A percentile compares a stretch with the other conserved stretches of the same genome.
Evolutionary conservation across 2,797 vertebrate genomes (phyloP).

Genomic region (Onychomys torridus): DNA sequence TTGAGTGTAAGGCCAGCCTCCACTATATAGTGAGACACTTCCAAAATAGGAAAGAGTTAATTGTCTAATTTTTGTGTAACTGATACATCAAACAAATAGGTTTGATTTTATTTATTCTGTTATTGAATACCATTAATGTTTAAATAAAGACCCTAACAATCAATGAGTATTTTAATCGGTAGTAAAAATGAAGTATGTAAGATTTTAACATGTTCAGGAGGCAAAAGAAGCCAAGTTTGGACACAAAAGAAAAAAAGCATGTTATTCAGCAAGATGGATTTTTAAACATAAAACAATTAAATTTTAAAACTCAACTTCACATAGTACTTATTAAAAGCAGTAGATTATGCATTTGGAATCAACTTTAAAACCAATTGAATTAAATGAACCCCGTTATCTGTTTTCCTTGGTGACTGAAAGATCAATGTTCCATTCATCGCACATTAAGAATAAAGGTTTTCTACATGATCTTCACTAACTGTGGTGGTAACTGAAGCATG

Average conservation of each 20-base stretch:
- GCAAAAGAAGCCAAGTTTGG: neutral
- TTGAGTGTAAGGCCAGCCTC: neutral
- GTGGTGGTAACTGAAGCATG: constrained; percentile 64
- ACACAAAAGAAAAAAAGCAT: neutral
- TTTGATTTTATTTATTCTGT: constrained; percentile 13
- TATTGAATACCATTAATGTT: neutral
- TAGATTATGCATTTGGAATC: constrained; percentile 25
- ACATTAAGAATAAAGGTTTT: constrained; percentile 68
- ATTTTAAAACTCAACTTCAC: constrained; percentile 41
- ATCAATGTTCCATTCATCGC: constrained; percentile 35
- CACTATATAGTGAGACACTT: neutral
- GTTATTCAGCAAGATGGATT: neutral
- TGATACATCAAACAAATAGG: neutral
- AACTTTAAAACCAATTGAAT: constrained; percentile 59
- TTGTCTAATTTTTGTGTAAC: neutral
- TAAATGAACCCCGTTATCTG: constrained; percentile 55
- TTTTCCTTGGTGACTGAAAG: constrained; percentile 52
- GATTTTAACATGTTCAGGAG: neutral
- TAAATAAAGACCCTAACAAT: neutral
- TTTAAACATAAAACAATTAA: constrained; percentile 34
- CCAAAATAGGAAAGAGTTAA: neutral
- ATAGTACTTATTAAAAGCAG: neutral
- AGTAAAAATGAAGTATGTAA: neutral
- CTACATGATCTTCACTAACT: constrained; percentile 53
- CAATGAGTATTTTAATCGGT: neutral